Percentiles rank a stretch among this genome's conserved stretches.
These are phyloP conservation scores for Polyodon spathula DNA, from an alignment of 2,113 vertebrate species.

Conservation along the genomic window DNA sequence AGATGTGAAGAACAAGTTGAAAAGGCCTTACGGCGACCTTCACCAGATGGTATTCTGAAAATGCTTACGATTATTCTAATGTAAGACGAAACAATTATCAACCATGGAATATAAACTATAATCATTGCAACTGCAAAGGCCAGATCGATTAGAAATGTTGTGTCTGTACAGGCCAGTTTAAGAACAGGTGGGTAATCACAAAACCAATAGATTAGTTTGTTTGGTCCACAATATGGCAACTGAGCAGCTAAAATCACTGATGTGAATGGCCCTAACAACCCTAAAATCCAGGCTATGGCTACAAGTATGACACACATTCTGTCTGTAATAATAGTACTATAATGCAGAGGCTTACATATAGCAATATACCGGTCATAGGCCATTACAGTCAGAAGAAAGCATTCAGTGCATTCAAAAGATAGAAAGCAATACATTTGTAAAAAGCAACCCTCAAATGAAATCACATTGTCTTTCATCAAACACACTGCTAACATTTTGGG, in stretches of 20 bases:
- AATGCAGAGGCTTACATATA: conserved; percentile 27
- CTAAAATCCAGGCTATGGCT: neutral
- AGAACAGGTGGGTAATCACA: conserved; percentile 8
- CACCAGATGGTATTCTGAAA: neutral
- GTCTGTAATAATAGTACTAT: conserved; percentile 11
- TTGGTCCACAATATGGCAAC: neutral
- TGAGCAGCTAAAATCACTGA: neutral
- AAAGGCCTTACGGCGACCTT: conserved; percentile 19
- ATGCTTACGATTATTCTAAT: neutral
- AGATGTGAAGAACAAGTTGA: conserved; percentile 29
- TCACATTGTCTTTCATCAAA: conserved; percentile 3
- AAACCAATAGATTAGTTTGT: conserved; percentile 2
- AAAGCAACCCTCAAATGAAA: conserved; percentile 25
- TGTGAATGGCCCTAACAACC: neutral
- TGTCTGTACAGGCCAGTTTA: neutral
- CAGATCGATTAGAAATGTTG: neutral
- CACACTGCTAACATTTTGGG: conserved; percentile 19
- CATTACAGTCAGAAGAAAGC: conserved; percentile 25
- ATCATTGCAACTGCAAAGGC: neutral
- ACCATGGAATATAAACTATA: neutral
- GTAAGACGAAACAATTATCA: neutral
- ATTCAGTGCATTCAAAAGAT: conserved; percentile 16
- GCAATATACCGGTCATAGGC: conserved; percentile 29
- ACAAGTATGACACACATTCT: neutral
- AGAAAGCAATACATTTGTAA: conserved; percentile 19